Percentiles rank a stretch among this genome's conserved stretches.
Conservation (phyloP, 2,113 vertebrate species). For the Trochalopteron elliotii region DNA sequence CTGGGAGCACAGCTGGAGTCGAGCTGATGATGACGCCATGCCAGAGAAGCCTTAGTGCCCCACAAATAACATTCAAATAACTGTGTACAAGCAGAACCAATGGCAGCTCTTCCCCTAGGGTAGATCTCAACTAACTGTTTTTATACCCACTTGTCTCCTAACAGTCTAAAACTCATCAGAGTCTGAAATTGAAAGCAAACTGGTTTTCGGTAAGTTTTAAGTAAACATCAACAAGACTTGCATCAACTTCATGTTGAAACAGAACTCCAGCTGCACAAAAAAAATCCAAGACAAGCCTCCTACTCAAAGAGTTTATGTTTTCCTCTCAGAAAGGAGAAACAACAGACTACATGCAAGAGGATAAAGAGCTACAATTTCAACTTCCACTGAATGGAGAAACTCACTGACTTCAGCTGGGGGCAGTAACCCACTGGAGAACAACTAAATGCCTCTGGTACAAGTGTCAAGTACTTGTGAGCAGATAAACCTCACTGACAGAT, state of each 20-base stretch:
- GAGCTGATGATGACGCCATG: background rate
- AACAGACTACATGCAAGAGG: background rate
- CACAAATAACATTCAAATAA: background rate
- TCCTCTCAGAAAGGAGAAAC: background rate
- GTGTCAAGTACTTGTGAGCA: background rate
- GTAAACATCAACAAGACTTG: background rate
- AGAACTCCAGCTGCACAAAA: background rate
- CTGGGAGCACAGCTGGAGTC: background rate
- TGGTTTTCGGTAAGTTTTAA: background rate
- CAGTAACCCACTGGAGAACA: background rate
- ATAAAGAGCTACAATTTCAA: background rate
- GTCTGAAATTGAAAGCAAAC: background rate
- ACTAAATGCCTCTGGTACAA: background rate
- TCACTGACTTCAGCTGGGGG: background rate
- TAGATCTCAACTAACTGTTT: background rate
- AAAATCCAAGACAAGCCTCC: background rate
- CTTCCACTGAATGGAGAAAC: background rate
- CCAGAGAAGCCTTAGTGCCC: background rate
- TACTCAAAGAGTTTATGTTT: background rate
- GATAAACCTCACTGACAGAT: background rate
- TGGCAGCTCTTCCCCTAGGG: background rate
- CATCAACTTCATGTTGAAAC: background rate
- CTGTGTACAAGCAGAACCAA: background rate
- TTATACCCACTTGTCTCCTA: background rate
- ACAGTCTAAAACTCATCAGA: background rate